These are phyloP conservation scores for Hepsetus odoe DNA, from an alignment of 2,113 vertebrate species.

Conservation along the genomic window DNA sequence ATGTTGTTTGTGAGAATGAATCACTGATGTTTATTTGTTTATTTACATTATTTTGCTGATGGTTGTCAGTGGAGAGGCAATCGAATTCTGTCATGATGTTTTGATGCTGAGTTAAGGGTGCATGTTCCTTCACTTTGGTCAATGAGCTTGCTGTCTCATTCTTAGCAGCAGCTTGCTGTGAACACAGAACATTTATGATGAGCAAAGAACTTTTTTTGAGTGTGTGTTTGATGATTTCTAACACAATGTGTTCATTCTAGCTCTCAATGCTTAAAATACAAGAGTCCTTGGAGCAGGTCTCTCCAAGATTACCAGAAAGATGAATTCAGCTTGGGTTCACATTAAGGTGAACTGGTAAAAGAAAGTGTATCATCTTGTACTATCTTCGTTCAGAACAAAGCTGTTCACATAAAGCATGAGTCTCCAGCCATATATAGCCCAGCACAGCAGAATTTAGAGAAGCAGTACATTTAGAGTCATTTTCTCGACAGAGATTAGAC, in stretches of 20 bases:
- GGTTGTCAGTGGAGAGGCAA: slow-evolving; percentile 66
- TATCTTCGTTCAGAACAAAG: not conserved
- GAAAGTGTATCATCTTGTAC: not conserved
- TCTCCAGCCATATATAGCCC: not conserved
- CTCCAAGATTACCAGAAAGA: no score
- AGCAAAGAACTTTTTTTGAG: not conserved
- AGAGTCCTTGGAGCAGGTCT: not conserved
- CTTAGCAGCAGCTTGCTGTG: not conserved
- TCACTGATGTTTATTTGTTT: slow-evolving; percentile 61
- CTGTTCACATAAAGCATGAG: not conserved
- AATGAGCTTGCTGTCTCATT: not conserved
- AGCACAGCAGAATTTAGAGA: not conserved
- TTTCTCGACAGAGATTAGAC: no score
- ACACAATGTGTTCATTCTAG: not conserved
- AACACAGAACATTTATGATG: not conserved
- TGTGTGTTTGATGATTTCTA: no score
- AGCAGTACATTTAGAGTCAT: not conserved
- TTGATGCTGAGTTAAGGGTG: slow-evolving; percentile 64
- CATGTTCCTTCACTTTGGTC: slow-evolving; percentile 37
- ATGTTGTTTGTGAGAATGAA: slow-evolving; percentile 43
- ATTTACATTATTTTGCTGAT: slow-evolving; percentile 69
- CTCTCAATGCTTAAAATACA: not conserved
- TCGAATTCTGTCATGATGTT: slow-evolving; percentile 62
- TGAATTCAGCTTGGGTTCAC: not conserved
- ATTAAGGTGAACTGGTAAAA: not conserved